Percentiles rank a stretch among this genome's conserved stretches.
phyloP scores from a whole-genome alignment of 2,797 vertebrate genomes.

The Gymnoscopelus braueri region DNA sequence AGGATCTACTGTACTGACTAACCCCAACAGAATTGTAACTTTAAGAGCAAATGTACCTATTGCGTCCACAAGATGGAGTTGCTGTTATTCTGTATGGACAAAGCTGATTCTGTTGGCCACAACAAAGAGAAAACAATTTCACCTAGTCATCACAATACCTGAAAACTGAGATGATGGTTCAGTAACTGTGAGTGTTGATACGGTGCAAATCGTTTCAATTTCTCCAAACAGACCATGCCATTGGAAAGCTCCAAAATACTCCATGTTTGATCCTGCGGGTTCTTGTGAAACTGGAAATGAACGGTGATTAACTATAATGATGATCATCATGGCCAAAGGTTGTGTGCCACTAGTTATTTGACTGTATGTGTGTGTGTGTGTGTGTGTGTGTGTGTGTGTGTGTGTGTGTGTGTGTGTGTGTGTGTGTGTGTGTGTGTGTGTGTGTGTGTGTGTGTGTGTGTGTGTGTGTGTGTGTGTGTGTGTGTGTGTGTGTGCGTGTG shows the following conservation, averaged over 20 bases:
- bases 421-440: slow-evolving; percentile 1
- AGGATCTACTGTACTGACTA: slow-evolving; percentile 27
- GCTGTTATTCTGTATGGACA: slow-evolving; percentile 39
- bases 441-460: slow-evolving; percentile 13
- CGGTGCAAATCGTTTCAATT: slow-evolving; percentile 75
- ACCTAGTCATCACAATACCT: slow-evolving; percentile 68
- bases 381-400: slow-evolving; percentile 10
- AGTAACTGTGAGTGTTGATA: slow-evolving; percentile 75
- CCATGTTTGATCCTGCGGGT: slow-evolving; percentile 75
- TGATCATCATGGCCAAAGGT: slow-evolving; percentile 73
- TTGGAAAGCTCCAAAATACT: slow-evolving; percentile 71
- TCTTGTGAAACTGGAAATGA: slow-evolving; percentile 80
- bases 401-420: not conserved
- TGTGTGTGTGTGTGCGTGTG: slow-evolving; percentile 2
- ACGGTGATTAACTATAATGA: slow-evolving; percentile 77
- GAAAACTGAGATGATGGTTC: slow-evolving; percentile 75
- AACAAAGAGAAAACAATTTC: slow-evolving; percentile 55
- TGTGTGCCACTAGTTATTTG: slow-evolving; percentile 75
- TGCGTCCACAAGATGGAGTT: slow-evolving; percentile 79
- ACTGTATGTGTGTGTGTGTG: slow-evolving; percentile 27
- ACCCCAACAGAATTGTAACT: slow-evolving; percentile 9
- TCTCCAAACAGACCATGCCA: slow-evolving; percentile 66
- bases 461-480: slow-evolving; percentile 3
- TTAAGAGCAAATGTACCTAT: slow-evolving; percentile 37
- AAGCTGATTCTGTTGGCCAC: slow-evolving; percentile 24